These are phyloP conservation scores for Drosophila mayaguana DNA, from an alignment of 2,888 invertebrate genomes.

Conservation along the genomic window DNA sequence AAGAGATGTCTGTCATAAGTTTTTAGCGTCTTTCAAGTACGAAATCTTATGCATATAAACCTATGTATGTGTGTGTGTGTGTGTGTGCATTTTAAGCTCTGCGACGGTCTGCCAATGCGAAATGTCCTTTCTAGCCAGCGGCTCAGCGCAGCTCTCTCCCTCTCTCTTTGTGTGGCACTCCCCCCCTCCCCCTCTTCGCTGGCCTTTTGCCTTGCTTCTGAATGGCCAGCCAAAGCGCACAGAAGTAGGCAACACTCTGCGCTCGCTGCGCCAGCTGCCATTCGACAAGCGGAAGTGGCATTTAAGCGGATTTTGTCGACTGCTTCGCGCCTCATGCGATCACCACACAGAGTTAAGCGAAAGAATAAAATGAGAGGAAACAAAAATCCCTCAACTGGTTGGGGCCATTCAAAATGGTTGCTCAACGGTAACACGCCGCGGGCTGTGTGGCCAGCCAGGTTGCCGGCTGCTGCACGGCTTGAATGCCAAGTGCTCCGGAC, in stretches of 20 bases:
- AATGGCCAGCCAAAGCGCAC: slow-evolving; percentile 41
- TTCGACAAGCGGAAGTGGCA: slow-evolving; percentile 66
- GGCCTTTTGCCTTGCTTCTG: slow-evolving; percentile 24
- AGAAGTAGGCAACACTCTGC: slow-evolving; percentile 44
- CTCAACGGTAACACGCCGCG: slow-evolving; percentile 16
- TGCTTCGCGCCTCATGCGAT: slow-evolving; percentile 46
- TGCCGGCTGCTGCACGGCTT: not conserved
- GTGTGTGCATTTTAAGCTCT: slow-evolving; percentile 12
- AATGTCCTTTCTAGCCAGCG: slow-evolving; percentile 50
- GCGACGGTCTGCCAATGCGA: slow-evolving; percentile 31
- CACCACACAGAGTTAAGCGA: slow-evolving; percentile 14
- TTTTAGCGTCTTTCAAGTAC: slow-evolving; percentile 28
- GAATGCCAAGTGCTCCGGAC: slow-evolving; percentile 46
- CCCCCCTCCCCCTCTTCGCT: not conserved
- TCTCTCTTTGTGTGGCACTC: too few species aligned
- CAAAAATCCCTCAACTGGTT: not conserved
- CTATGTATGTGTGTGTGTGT: not conserved
- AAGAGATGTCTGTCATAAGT: slow-evolving; percentile 48
- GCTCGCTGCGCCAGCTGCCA: slow-evolving; percentile 11
- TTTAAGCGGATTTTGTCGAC: slow-evolving; percentile 72
- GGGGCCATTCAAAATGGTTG: slow-evolving; percentile 21
- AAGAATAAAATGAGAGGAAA: slow-evolving; percentile 6
- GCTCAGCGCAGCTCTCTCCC: not conserved
- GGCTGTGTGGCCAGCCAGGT: slow-evolving; percentile 17
- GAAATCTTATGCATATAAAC: slow-evolving; percentile 8